phyloP scores from a whole-genome alignment of 2,888 invertebrate genomes.

The Epinotia ramella region DNA sequence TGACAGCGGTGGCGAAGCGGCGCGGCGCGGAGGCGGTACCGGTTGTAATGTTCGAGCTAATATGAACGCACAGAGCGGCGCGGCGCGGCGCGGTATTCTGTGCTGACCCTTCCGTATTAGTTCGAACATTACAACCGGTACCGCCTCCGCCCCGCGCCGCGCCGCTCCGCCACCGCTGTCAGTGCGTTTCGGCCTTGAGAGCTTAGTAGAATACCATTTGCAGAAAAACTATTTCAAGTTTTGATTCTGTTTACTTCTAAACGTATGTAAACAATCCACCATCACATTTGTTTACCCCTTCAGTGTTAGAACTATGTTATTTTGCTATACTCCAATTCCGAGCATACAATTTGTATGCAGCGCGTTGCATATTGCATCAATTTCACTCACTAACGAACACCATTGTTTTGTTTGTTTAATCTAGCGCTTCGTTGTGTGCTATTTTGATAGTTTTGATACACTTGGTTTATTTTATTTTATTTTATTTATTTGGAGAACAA shows the following conservation, averaged over 20 bases:
- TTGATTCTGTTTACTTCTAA: not conserved
- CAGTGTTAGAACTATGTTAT: not conserved
- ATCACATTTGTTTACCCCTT: not conserved
- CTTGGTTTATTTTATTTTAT: not conserved
- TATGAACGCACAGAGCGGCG: no score
- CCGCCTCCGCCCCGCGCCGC: no score
- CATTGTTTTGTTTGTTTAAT: slow-evolving; percentile 21
- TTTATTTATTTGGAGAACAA: no score
- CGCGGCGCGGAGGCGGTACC: no score
- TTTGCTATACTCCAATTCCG: not conserved
- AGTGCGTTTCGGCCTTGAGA: no score
- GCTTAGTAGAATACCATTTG: no score
- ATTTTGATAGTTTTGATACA: not conserved
- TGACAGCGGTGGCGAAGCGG: no score
- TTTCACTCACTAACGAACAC: slow-evolving; percentile 11
- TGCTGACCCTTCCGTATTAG: no score
- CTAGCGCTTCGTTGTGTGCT: not conserved
- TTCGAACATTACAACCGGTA: no score
- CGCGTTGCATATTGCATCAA: slow-evolving; percentile 1
- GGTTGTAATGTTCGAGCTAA: no score
- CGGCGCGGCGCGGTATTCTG: no score
- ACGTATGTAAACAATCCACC: not conserved
- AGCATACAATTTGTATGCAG: slow-evolving; percentile 5
- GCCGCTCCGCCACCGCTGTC: no score
- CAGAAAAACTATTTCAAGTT: not conserved